phyloP scores from a whole-genome alignment of 2,113 vertebrate species.

The Edolisoma coerulescens region DNA sequence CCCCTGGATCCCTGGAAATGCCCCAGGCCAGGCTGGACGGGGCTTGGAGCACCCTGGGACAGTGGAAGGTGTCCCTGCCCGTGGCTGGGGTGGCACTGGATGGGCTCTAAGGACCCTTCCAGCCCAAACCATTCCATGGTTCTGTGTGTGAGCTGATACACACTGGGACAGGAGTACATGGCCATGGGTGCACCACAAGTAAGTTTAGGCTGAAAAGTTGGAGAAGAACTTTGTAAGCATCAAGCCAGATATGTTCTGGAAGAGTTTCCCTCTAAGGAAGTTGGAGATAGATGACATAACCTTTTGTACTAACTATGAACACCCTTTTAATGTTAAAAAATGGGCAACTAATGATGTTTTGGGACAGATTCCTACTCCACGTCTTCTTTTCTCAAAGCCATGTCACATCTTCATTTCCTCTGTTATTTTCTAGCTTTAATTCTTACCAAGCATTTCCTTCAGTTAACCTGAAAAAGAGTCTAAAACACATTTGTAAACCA shows the following conservation, averaged over 20 bases:
- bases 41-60: fast-evolving
- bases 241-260: background rate
- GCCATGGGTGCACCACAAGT: background rate
- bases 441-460: background rate
- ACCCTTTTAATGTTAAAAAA: background rate
- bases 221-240: background rate
- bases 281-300: background rate
- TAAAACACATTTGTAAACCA: background rate
- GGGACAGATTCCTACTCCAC: background rate
- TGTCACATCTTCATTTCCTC: background rate
- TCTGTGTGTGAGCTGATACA: background rate
- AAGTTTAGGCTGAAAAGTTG: background rate
- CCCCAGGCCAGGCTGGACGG: fast-evolving
- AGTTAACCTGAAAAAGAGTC: background rate
- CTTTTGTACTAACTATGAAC: background rate
- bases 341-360: background rate
- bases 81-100: background rate
- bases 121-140: background rate
- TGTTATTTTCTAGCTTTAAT: background rate
- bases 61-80: background rate
- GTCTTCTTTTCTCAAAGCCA: background rate
- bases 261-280: background rate
- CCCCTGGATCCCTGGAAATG: background rate
- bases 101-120: background rate
- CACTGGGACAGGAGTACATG: background rate